A percentile compares a stretch with the other conserved stretches of the same genome.
phyloP scores from a whole-genome alignment of 2,113 vertebrate species.

The chimpanzee (Pan troglodytes) region DNA sequence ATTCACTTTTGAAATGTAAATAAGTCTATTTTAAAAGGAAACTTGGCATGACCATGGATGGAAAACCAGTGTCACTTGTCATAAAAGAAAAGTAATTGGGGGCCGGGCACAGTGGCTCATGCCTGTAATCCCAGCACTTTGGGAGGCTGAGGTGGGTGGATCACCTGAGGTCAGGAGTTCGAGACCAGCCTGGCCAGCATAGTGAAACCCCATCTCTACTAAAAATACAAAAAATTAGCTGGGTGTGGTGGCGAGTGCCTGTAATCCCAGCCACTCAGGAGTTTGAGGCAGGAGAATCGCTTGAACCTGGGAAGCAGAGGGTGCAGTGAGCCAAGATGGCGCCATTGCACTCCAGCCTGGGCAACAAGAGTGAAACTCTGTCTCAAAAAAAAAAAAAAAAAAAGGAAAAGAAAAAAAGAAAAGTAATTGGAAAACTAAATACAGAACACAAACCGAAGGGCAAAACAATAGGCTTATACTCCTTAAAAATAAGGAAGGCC shows the following conservation, averaged over 20 bases:
- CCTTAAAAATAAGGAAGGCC: neutral
- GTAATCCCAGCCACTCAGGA: too few species aligned
- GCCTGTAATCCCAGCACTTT: too few species aligned
- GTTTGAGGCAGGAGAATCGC: too few species aligned
- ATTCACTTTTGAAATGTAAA: neutral
- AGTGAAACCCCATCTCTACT: too few species aligned
- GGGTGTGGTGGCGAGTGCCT: too few species aligned
- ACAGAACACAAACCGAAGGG: neutral
- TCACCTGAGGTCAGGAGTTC: too few species aligned
- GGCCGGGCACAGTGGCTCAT: too few species aligned
- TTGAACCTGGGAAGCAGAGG: too few species aligned
- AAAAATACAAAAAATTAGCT: too few species aligned
- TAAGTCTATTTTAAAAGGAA: neutral
- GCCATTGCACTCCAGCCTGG: neutral
- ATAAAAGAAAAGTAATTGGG: neutral
- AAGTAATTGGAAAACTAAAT: neutral
- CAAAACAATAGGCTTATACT: neutral
- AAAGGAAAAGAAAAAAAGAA: neutral
- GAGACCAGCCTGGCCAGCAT: too few species aligned
- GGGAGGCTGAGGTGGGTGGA: too few species aligned
- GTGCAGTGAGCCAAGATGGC: too few species aligned
- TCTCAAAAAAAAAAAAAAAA: neutral
- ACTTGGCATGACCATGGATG: neutral
- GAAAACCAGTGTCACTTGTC: neutral
- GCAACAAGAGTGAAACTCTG: neutral